Evolutionary conservation across 2,888 invertebrate genomes (phyloP).

Genomic region (Eledone cirrhosa): DNA sequence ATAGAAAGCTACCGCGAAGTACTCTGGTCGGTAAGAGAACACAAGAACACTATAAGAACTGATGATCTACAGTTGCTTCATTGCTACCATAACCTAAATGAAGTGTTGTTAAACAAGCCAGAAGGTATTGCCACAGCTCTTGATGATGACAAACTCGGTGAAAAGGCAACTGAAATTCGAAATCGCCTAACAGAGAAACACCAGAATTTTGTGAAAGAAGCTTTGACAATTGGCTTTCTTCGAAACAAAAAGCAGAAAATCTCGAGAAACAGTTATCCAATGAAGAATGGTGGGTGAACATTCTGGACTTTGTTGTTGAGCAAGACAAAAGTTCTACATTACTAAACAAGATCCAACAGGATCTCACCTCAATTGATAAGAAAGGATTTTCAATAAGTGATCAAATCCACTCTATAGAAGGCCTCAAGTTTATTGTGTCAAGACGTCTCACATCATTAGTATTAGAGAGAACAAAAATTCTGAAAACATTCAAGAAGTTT

Average conservation of each 20-base stretch:
- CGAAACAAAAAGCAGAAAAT: background rate
- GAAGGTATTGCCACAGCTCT: conserved; percentile 69
- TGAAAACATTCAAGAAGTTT: conserved; percentile 60
- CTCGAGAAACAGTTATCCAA: conserved; percentile 18
- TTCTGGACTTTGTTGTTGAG: conserved; percentile 48
- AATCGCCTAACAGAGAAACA: background rate
- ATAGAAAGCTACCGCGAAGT: conserved; percentile 74
- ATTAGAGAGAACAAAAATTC: conserved; percentile 59
- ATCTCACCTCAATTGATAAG: conserved; percentile 43
- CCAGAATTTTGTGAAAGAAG: conserved; percentile 7
- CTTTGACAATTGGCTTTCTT: background rate
- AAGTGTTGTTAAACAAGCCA: conserved; percentile 64
- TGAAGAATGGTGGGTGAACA: conserved; percentile 62
- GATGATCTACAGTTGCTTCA: conserved; percentile 77
- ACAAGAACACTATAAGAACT: conserved; percentile 67
- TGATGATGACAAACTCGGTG: conserved; percentile 69
- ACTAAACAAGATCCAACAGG: conserved; percentile 57
- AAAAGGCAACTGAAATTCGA: conserved; percentile 58
- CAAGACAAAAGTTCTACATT: conserved; percentile 50
- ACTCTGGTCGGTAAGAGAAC: conserved; percentile 68
- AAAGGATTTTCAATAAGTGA: conserved; percentile 31
- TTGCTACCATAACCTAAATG: conserved; percentile 75
- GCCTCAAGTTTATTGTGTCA: conserved; percentile 64
- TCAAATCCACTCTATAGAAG: conserved; percentile 35
- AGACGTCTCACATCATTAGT: conserved; percentile 63